Conservation (phyloP, 2,888 invertebrate species). For the Stenchaetothrips biformis region DNA sequence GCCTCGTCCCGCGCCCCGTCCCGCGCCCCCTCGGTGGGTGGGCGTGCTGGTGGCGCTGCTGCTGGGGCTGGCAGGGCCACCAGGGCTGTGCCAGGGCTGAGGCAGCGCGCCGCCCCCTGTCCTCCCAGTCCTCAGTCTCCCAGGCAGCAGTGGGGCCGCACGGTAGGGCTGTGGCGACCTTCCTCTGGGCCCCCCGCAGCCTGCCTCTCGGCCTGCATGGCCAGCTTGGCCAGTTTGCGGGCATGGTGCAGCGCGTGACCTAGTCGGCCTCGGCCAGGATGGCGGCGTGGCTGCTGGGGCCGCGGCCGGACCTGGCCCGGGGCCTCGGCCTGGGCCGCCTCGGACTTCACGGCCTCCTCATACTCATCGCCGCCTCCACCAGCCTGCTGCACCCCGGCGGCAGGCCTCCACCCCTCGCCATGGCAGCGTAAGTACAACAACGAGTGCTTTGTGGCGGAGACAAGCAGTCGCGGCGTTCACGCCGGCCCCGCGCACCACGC, state of each 20-base stretch:
- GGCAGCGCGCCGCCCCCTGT: no score
- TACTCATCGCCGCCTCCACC: slow-evolving; percentile 8
- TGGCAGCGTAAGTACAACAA: slow-evolving; percentile 19
- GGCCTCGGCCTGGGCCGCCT: background rate
- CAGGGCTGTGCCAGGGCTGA: no score
- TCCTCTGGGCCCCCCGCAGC: background rate
- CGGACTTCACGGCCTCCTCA: background rate
- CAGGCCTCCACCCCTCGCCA: slow-evolving; percentile 6
- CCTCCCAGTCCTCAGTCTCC: background rate
- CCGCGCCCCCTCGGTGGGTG: background rate
- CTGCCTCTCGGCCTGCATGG: background rate
- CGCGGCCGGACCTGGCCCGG: background rate
- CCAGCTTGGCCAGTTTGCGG: background rate
- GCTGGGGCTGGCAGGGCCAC: background rate
- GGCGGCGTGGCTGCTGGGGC: background rate
- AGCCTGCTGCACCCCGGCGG: slow-evolving; percentile 5
- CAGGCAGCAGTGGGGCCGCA: background rate
- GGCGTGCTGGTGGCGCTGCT: background rate
- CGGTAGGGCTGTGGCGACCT: background rate
- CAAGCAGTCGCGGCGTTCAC: background rate
- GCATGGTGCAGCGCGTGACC: background rate
- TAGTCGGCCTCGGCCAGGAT: background rate
- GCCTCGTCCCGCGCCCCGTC: background rate
- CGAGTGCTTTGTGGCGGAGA: background rate
- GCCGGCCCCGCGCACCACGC: background rate